Conservation (phyloP, 2,888 invertebrate species). For the Ennomos fuscantarius region DNA sequence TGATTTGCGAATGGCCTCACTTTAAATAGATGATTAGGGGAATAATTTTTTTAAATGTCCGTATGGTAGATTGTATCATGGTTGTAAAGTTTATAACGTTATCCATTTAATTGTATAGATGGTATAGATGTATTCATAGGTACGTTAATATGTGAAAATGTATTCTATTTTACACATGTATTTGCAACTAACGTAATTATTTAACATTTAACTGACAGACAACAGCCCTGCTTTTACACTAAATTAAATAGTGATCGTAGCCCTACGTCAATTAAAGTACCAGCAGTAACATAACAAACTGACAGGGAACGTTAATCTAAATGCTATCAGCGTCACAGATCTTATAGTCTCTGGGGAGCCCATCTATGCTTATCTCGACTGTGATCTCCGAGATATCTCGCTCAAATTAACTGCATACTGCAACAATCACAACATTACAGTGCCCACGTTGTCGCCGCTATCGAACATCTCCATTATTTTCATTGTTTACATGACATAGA, state of each 20-base stretch:
- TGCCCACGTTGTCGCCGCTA: conserved; percentile 53
- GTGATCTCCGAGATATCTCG: conserved; percentile 52
- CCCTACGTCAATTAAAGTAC: conserved; percentile 32
- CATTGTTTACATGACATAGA: conserved; percentile 60
- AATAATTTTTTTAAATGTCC: too few relatives aligned
- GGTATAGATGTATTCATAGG: too few relatives aligned
- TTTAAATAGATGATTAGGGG: too few relatives aligned
- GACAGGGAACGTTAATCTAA: conserved; percentile 61
- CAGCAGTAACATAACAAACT: conserved; percentile 51
- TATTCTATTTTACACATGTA: background rate
- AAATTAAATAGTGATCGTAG: too few relatives aligned
- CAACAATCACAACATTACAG: conserved; percentile 57
- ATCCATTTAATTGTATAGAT: too few relatives aligned
- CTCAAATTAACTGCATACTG: conserved; percentile 62
- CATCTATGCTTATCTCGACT: conserved; percentile 65
- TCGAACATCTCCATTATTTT: conserved; percentile 55
- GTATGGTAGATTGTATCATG: too few relatives aligned
- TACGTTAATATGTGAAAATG: too few relatives aligned
- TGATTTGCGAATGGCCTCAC: too few relatives aligned
- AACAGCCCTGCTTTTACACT: too few relatives aligned
- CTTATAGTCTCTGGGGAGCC: conserved; percentile 58
- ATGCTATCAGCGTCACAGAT: conserved; percentile 71
- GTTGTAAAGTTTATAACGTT: too few relatives aligned
- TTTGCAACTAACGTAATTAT: too few relatives aligned
- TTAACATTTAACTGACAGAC: too few relatives aligned